phyloP scores from a whole-genome alignment of 2,888 invertebrate genomes.

The Stegophylla sp. region DNA sequence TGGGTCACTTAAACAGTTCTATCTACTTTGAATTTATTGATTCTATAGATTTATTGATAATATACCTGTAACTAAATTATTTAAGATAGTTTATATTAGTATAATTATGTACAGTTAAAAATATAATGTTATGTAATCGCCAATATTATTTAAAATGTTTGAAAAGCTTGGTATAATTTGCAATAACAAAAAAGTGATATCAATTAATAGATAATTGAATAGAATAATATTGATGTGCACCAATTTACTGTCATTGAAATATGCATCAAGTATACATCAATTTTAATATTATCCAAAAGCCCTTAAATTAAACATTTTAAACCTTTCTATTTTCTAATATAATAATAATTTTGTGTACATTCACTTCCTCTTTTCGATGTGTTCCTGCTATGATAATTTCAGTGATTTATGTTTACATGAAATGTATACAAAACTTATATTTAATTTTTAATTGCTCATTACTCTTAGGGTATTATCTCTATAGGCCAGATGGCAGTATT shows the following conservation, averaged over 20 bases:
- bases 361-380: neutral
- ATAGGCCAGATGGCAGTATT: neutral
- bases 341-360: constrained; percentile 1
- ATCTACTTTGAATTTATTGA: constrained; percentile 6
- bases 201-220: neutral
- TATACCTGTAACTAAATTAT: constrained; percentile 19
- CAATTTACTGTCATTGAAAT: constrained; percentile 1
- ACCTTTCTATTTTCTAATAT: neutral
- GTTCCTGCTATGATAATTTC: neutral
- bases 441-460: neutral
- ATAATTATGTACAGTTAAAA: constrained; percentile 1
- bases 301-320: neutral
- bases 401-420: neutral
- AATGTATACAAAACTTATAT: neutral
- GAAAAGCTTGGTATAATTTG: neutral
- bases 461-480: neutral
- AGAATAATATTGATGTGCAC: neutral
- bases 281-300: neutral
- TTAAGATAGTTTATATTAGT: constrained; percentile 24
- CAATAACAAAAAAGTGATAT: neutral
- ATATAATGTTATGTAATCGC: neutral
- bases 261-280: neutral
- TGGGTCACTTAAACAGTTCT: constrained; percentile 10
- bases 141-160: neutral
- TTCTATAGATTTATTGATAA: constrained; percentile 2